Conservation (phyloP, 2,888 invertebrate genomes). For the Atrina japonica region DNA sequence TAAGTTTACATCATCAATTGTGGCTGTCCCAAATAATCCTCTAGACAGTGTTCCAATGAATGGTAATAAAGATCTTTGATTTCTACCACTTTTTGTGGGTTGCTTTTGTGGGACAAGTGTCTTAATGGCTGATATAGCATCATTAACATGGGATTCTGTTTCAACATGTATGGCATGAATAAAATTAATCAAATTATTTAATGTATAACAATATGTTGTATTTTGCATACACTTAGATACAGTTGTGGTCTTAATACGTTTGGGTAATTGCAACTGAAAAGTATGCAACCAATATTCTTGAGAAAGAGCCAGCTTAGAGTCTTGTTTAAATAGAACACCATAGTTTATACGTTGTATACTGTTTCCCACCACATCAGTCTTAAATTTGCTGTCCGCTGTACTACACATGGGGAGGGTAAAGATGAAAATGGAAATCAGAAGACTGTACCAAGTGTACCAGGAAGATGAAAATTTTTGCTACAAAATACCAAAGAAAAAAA, state of each 20-base stretch:
- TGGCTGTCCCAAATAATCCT: constrained; percentile 22
- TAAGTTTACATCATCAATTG: constrained; percentile 27
- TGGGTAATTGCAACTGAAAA: constrained; percentile 3
- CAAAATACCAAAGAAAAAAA: constrained; percentile 7
- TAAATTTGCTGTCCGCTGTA: not conserved
- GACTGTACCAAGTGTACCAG: not conserved
- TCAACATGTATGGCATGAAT: constrained; percentile 5
- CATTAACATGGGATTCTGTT: constrained; percentile 2
- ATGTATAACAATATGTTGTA: constrained; percentile 1
- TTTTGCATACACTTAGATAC: not conserved
- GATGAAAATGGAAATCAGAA: not conserved
- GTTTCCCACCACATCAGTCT: not conserved
- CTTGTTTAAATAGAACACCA: not conserved
- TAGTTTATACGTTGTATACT: constrained; percentile 11
- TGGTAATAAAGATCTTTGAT: not conserved
- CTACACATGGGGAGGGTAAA: not conserved
- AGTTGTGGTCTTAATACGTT: not conserved
- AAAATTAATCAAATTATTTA: constrained; percentile 1
- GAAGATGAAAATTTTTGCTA: not conserved
- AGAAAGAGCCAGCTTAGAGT: not conserved
- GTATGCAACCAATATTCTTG: constrained; percentile 18
- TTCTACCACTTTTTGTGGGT: not conserved
- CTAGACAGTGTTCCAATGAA: not conserved
- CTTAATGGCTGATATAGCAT: not conserved
- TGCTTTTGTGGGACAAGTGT: not conserved